Evolutionary conservation across 2,113 vertebrate genomes (phyloP).

Genomic region (mouse (Mus musculus)): GRCm39 chr1:63895001-63895500

Average conservation of each 20-base stretch:
- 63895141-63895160: not conserved
- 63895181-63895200: not conserved
- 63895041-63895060: not conserved
- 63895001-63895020: not conserved
- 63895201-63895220: not conserved
- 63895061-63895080: not conserved
- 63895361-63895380: too few species aligned
- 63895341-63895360: too few species aligned
- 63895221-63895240: conserved; percentile 23
- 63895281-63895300: too few species aligned
- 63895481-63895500: not conserved
- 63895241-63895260: too few species aligned
- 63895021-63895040: not conserved
- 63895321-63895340: too few species aligned
- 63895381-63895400: too few species aligned
- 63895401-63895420: not conserved
- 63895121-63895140: not conserved
- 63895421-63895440: not conserved
- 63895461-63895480: not conserved
- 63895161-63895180: not conserved
- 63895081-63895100: not conserved
- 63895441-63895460: not conserved
- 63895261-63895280: too few species aligned
- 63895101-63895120: not conserved
- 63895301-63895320: too few species aligned